Evolutionary conservation across 2,888 invertebrate genomes (phyloP), one percentile per base, ranked within the genome.

Genomic region (Osmoderma eremita): DNA sequence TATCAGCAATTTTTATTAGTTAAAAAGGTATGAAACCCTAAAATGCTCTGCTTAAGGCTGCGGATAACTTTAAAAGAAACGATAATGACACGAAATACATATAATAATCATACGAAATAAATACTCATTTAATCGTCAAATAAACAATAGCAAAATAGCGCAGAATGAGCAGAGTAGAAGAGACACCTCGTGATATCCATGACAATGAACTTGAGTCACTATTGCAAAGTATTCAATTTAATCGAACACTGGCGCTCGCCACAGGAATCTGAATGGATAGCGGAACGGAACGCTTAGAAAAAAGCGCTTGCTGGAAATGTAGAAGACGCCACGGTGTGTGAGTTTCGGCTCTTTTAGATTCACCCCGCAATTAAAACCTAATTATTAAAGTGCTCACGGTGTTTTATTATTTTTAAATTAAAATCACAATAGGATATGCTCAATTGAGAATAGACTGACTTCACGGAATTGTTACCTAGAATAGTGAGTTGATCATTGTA

Each of bases 171-270:
- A n/a, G n/a, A n/a, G n/a, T n/a, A n/a, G n/a, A n/a, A n/a, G n/a
- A n/a, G n/a, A n/a, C n/a, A n/a, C n/a, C n/a, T n/a, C n/a, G n/a
- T n/a, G n/a, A n/a, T n/a, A n/a, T 30, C 30, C 10, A 5, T 30
- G 30, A 24, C 30, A 24, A 51, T 51, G 30, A 51, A 24, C 50
- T 51, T 51, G 42, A 30, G 15, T 22, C 13, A 51, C 24, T 51
- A 51, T 49, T 51, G 50, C 50, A 51, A 51, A 51, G 24, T 30
- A 50, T 50, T 50, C 13, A 51, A 51, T 51, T 13, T 30, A 24
- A 51, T 24, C 13, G 50, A 3, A 51, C 13, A 12, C 22, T 22
- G 13, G 6, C 12, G 22, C 13, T 13, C 30, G n/a, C 50, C n/a
- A n/a, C 50, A 24, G 24, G 30, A 13, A 51, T 15, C 50, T 24